Conservation (phyloP, 1,140 invertebrate genomes). For the Caenorhabditis tropicalis region DNA sequence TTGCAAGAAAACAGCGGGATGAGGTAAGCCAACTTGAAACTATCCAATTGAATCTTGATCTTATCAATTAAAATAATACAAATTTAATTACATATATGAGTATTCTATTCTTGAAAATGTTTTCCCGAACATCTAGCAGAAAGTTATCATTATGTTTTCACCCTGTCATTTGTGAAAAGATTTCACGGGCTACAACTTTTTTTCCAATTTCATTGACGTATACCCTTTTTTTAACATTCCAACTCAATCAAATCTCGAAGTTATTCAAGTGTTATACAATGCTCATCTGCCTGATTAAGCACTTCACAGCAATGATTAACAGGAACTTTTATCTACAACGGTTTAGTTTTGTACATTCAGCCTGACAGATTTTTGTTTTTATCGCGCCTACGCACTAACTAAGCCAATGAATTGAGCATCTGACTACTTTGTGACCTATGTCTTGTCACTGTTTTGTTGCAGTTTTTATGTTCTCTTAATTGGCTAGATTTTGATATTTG, state of each 20-base stretch:
- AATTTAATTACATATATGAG: too few relatives aligned
- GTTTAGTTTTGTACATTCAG: not conserved
- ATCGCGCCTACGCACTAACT: not conserved
- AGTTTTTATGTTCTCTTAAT: not conserved
- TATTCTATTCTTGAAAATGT: not conserved
- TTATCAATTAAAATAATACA: too few relatives aligned
- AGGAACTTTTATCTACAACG: not conserved
- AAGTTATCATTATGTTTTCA: not conserved
- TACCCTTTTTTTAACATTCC: not conserved
- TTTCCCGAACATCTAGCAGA: not conserved
- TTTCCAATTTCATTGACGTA: not conserved
- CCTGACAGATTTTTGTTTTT: not conserved
- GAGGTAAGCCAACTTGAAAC: slow-evolving; percentile 26
- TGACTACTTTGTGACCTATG: not conserved
- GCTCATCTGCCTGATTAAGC: not conserved
- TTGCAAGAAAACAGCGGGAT: slow-evolving; percentile 18
- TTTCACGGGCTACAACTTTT: not conserved
- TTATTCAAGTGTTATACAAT: not conserved
- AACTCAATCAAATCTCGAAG: not conserved
- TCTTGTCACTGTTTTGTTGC: slow-evolving; percentile 8
- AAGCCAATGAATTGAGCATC: slow-evolving; percentile 14
- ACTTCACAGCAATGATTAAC: not conserved
- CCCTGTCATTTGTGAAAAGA: not conserved
- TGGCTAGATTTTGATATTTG: not conserved
- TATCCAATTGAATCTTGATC: too few relatives aligned